These are phyloP conservation scores for Porites lutea DNA, from an alignment of 64 coral and sea anemone genomes.

Conservation along the genomic window DNA sequence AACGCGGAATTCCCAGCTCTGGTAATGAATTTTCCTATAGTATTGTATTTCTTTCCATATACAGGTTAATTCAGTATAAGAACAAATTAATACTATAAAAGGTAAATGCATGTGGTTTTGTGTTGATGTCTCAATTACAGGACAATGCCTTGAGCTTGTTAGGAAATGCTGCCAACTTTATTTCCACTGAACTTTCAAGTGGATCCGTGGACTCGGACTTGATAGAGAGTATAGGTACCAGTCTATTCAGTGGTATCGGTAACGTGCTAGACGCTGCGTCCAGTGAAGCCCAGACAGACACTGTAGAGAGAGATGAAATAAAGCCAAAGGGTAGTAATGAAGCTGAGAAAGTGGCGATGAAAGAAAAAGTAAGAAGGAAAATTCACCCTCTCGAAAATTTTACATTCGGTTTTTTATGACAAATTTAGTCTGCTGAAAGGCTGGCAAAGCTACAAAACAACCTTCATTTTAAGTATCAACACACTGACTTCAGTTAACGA, in stretches of 20 bases:
- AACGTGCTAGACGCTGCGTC: constrained; percentile 58
- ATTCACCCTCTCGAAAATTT: background rate
- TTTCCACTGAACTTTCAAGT: constrained; percentile 51
- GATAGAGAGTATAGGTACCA: constrained; percentile 55
- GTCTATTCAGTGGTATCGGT: constrained; percentile 66
- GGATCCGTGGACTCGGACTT: constrained; percentile 29
- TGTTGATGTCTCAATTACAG: constrained; percentile 11
- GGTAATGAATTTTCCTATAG: no score
- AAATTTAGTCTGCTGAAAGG: no score
- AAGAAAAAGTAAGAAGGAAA: background rate
- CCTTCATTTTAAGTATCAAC: no score
- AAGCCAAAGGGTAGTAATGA: background rate
- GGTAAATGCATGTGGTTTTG: background rate
- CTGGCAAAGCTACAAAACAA: no score
- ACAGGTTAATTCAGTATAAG: no score
- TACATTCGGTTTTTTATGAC: no score
- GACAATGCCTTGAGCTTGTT: constrained; percentile 82
- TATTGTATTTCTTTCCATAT: no score
- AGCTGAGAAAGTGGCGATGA: background rate
- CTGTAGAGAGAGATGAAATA: background rate
- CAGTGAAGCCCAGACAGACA: constrained; percentile 36
- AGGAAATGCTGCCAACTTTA: constrained; percentile 59
- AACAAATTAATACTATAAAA: background rate
- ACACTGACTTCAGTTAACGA: no score
- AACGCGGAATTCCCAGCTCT: no score